Evolutionary conservation across 2,797 vertebrate genomes (phyloP).

Genomic region (Uromys caudimaculatus): DNA sequence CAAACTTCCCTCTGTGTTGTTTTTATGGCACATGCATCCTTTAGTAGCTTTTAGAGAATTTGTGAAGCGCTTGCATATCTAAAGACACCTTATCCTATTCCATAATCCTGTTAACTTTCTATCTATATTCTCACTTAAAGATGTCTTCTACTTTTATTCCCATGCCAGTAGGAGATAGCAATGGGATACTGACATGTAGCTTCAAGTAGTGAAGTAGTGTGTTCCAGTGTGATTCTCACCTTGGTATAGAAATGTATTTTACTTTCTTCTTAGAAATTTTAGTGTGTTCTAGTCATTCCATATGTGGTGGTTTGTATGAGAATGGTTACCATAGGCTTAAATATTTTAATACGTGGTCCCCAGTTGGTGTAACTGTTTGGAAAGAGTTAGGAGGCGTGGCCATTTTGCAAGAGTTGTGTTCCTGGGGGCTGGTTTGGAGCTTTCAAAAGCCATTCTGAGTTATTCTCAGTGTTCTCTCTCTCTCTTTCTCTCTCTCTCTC

Average conservation of each 20-base stretch:
- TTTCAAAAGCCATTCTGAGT: not conserved
- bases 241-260: not conserved
- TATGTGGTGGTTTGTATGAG: not conserved
- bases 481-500: not conserved
- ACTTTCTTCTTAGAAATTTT: not conserved
- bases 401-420: not conserved
- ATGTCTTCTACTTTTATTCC: not conserved
- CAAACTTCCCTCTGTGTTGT: not conserved
- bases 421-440: not conserved
- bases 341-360: not conserved
- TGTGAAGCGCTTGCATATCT: not conserved
- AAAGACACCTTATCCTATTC: not conserved
- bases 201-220: not conserved
- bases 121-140: not conserved
- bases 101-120: not conserved
- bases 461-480: not conserved
- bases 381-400: not conserved
- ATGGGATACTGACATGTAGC: not conserved
- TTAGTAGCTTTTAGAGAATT: constrained; percentile 24
- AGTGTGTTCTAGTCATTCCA: not conserved
- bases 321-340: not conserved
- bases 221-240: not conserved
- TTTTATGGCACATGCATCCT: not conserved
- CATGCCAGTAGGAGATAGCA: not conserved
- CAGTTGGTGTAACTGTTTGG: not conserved